These are phyloP conservation scores for Scaptomyza flava DNA, from an alignment of 2,888 invertebrate species.

Conservation along the genomic window DNA sequence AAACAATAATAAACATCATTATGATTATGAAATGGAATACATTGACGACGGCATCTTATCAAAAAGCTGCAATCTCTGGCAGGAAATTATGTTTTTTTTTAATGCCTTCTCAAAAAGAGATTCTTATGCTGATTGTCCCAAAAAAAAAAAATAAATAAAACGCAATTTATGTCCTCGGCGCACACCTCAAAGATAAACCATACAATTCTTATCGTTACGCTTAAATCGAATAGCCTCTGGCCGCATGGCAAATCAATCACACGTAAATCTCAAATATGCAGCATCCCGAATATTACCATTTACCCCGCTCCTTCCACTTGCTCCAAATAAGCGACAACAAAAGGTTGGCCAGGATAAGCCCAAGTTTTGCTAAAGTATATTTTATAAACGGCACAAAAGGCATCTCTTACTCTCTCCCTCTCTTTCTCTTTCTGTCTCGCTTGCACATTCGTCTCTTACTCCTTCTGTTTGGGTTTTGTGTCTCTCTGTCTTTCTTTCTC, in stretches of 20 bases:
- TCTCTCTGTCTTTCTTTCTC: not conserved
- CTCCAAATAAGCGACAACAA: slow-evolving; percentile 37
- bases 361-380: slow-evolving; percentile 50
- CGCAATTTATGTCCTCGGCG: slow-evolving; percentile 52
- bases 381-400: slow-evolving; percentile 50
- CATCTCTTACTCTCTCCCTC: not conserved
- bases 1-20: slow-evolving; percentile 80
- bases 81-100: slow-evolving; percentile 83
- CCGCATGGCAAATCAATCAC: slow-evolving; percentile 71
- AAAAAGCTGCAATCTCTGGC: slow-evolving; percentile 65
- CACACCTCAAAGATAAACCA: slow-evolving; percentile 70
- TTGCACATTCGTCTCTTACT: not conserved
- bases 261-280: slow-evolving; percentile 61
- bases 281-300: slow-evolving; percentile 26
- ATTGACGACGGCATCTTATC: slow-evolving; percentile 57
- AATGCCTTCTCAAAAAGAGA: slow-evolving; percentile 38
- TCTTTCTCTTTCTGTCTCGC: not conserved
- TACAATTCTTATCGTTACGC: slow-evolving; percentile 70
- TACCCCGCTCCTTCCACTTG: not conserved
- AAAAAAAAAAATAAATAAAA: not conserved
- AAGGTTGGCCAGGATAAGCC: slow-evolving; percentile 45
- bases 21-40: slow-evolving; percentile 64
- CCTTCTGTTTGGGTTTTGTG: not conserved
- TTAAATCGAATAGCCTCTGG: slow-evolving; percentile 65
- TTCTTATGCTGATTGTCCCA: slow-evolving; percentile 20